Base-by-base conservation (phyloP, 92 coral and sea anemone genomes). In the Diadumene lineata region DNA sequence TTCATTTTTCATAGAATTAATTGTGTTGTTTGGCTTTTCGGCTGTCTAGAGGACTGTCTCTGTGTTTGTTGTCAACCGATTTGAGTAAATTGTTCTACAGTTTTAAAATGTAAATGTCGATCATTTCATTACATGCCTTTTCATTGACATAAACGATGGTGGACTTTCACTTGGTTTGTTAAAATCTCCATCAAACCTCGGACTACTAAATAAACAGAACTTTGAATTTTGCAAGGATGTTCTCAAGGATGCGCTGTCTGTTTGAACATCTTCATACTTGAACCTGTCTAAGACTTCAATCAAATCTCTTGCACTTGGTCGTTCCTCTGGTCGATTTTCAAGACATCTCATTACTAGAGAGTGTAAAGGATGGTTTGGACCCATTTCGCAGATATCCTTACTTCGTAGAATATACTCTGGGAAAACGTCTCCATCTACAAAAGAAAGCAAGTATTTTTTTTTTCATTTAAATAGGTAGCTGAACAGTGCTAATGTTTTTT, bases 361-460 rank as follows among this genome's bases (percentile, higher is more conserved):
- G 62, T 74, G 84, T 34, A 91, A 78, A 9, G 97, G 97, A 34
- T 91, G 97, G 28, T 73, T 64, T 0, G 88, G 72, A 0, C 93
- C 97, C 97, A 91, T 88, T 60, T 84, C 86, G 7, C 70, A 78
- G 53, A 90, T 56, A 27, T 87, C 90, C 58, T 87, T 70, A 61
- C 97, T 87, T 8, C 97, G 86, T 8, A 92, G 92, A 11, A 73
- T 66, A 69, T 88, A 68, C 75, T 90, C 97, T 3, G 84, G 77
- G 0, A 90, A 64, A 56, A 81, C 80, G 61, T 90, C 90, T 13
- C 97, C 92, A 23, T 81, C 97, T 90, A 10, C 7, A 60, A 28
- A 62, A 62, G 13, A 1, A 58, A 58, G 4, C 26, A 58, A 23
- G n/a, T n/a, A n/a, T n/a, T n/a, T n/a, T n/a, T n/a, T n/a, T 8